Evolutionary conservation across 2,888 invertebrate genomes (phyloP), one percentile per base, ranked within the genome.

Genomic region (Epistrophe grossulariae): DNA sequence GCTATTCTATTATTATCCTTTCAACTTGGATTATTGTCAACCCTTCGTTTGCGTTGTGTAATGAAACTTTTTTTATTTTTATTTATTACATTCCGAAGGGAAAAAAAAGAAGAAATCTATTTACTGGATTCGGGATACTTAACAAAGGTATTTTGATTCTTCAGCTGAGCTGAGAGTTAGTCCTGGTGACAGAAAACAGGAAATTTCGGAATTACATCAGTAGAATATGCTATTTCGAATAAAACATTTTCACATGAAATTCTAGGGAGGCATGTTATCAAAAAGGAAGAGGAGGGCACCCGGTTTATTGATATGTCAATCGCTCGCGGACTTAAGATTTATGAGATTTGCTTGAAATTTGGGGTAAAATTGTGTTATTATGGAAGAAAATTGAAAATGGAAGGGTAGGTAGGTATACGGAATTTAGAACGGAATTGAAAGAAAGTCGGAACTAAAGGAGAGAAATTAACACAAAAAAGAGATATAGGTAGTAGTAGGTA

Each of bases 11-110:
- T 87, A 79, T 83, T 76, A 83, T 83, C 87, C 83, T 83, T 87
- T 87, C 87, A 83, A 83, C 71, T 60, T 15, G 83, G 83, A 87
- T 87, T 87, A 87, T 87, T 87, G 87, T 87, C 87, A 87, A 87
- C 87, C 87, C 87, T 87, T 81, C 81, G 59, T 71, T 62, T 72
- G 68, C 31, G 76, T 74, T 87, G 71, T 38, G 79, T 79, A 83
- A 83, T 87, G 81, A 83, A 79, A 76, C 19, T 59, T 87, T 59
- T 87, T 55, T 55, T n/a, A n/a, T n/a, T 64, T 60, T 74, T 66
- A 35, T 43, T 84, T 84, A 87, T 87, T 83, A 72, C 79, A 87
- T 87, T 87, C 64, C 74, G 17, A 60, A 40, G 52, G 28, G 24
- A 24, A 35, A 52, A 68, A 64, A 73, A 48, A 52, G 40, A 35